phyloP scores from a whole-genome alignment of 2,113 vertebrate genomes.

The Tyrannus savana region DNA sequence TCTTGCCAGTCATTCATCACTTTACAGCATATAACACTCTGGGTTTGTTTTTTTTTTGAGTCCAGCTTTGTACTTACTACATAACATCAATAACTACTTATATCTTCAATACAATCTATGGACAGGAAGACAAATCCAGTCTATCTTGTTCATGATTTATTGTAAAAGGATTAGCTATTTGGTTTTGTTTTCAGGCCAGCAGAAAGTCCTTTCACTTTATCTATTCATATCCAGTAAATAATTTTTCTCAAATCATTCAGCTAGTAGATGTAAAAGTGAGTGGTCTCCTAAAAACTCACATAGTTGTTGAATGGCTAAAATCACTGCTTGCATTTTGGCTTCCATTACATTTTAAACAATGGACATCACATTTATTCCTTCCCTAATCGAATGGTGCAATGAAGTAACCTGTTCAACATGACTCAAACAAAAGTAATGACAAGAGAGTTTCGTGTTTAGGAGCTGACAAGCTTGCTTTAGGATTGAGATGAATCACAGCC shows the following conservation, averaged over 20 bases:
- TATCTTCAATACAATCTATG: background rate
- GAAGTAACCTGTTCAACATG: background rate
- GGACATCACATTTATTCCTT: background rate
- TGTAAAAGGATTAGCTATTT: conserved; percentile 10
- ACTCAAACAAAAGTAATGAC: background rate
- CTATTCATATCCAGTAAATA: background rate
- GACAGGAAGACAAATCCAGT: background rate
- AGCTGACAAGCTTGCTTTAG: background rate
- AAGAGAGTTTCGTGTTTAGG: background rate
- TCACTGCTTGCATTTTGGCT: background rate
- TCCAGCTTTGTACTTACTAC: background rate
- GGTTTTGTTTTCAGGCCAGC: background rate
- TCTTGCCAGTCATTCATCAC: background rate
- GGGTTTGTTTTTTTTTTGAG: background rate
- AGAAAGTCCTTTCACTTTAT: conserved; percentile 10
- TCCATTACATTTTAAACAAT: background rate
- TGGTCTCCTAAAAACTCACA: background rate
- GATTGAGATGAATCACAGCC: background rate
- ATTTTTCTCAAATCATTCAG: background rate
- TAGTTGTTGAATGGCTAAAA: background rate
- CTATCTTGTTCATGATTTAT: conserved; percentile 17
- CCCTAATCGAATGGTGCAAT: background rate
- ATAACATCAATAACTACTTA: conserved; percentile 30
- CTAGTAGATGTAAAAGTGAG: background rate
- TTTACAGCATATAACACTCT: background rate